phyloP scores from a whole-genome alignment of 2,113 vertebrate species.

The Centropus unirufus region DNA sequence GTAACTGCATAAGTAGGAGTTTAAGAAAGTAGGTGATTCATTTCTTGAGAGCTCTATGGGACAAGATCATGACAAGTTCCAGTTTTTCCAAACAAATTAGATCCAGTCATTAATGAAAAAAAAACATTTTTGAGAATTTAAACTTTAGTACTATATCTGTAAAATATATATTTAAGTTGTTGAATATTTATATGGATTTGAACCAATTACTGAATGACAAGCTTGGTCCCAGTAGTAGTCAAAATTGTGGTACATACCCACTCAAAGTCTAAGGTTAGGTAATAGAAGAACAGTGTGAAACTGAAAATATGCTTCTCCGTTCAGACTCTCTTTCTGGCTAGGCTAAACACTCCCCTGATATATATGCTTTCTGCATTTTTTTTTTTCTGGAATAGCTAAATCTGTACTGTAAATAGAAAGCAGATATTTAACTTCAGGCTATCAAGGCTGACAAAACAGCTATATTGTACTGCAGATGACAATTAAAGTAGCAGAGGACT shows the following conservation, averaged over 20 bases:
- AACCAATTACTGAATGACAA: no score
- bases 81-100: no score
- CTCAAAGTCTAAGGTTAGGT: neutral
- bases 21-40: neutral
- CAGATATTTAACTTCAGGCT: neutral
- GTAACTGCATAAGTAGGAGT: neutral
- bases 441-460: neutral
- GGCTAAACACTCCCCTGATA: neutral
- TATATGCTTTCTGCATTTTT: neutral
- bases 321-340: neutral
- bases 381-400: neutral
- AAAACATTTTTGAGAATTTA: no score
- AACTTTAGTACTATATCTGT: no score
- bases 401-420: neutral
- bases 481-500: neutral
- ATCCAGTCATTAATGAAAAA: no score
- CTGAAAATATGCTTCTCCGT: neutral
- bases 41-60: neutral
- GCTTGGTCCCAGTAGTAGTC: neutral
- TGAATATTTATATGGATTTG: no score
- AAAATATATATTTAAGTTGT: no score
- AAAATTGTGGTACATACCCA: fast-evolving
- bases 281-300: neutral
- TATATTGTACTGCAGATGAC: neutral
- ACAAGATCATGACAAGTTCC: neutral